A percentile compares a stretch with the other conserved stretches of the same genome.
phyloP scores from a whole-genome alignment of 2,888 invertebrate species.

The Eubasilissa splendida region DNA sequence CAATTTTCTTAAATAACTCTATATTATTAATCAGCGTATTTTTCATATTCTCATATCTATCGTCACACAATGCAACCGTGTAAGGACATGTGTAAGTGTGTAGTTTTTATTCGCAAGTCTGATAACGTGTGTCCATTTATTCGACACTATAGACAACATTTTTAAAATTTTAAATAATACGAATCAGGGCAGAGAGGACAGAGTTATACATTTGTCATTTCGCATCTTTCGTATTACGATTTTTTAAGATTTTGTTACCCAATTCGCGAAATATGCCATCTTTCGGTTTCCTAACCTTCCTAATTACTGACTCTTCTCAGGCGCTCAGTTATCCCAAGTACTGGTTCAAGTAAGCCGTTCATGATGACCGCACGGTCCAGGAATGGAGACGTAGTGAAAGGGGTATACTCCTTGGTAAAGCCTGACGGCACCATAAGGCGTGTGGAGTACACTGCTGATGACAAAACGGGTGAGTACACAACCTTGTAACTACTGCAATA shows the following conservation, averaged over 20 bases:
- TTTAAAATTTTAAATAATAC: too few species aligned
- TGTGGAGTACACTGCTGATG: constrained; percentile 67
- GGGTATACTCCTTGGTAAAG: constrained; percentile 65
- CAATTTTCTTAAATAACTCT: too few species aligned
- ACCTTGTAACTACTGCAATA: not conserved
- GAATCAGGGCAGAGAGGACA: not conserved
- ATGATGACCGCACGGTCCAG: constrained; percentile 66
- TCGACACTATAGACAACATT: too few species aligned
- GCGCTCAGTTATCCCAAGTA: constrained; percentile 62
- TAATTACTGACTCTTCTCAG: constrained; percentile 5
- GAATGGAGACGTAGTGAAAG: constrained; percentile 64
- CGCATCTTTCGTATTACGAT: not conserved
- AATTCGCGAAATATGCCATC: too few species aligned
- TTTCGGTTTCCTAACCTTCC: not conserved
- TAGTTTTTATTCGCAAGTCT: too few species aligned
- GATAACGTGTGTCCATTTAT: too few species aligned
- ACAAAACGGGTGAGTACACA: constrained; percentile 61
- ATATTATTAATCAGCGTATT: too few species aligned
- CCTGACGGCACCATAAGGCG: constrained; percentile 65
- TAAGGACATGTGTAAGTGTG: too few species aligned
- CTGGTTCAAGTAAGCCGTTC: constrained; percentile 67
- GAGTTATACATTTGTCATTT: not conserved
- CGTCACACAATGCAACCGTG: too few species aligned
- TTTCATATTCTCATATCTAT: too few species aligned
- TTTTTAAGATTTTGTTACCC: not conserved